phyloP scores from a whole-genome alignment of 2,888 invertebrate species.

The Sylvicola cinctus region DNA sequence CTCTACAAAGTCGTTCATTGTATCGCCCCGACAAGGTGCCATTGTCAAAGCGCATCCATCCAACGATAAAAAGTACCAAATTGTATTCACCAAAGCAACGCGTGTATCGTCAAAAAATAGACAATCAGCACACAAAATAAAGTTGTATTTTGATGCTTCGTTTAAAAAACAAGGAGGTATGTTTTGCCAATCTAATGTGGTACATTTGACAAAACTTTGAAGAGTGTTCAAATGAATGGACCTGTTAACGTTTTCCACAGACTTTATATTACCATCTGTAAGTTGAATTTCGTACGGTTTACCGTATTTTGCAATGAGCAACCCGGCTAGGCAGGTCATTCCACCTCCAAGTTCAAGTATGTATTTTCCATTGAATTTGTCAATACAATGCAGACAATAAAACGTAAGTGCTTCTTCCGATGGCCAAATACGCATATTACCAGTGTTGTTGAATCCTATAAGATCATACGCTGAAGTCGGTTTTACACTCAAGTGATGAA shows the following conservation, averaged over 20 bases:
- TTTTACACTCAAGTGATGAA: slow-evolving; percentile 44
- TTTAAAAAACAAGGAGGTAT: slow-evolving; percentile 13
- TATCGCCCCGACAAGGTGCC: slow-evolving; percentile 53
- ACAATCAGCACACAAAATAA: slow-evolving; percentile 59
- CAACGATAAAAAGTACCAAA: slow-evolving; percentile 37
- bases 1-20: slow-evolving; percentile 44
- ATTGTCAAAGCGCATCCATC: slow-evolving; percentile 48
- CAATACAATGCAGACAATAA: slow-evolving; percentile 39
- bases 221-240: slow-evolving; percentile 44
- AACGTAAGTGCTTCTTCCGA: slow-evolving; percentile 56
- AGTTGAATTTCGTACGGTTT: slow-evolving; percentile 40
- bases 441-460: slow-evolving; percentile 66
- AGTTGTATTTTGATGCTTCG: slow-evolving; percentile 36
- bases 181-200: slow-evolving; percentile 35
- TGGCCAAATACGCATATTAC: slow-evolving; percentile 62
- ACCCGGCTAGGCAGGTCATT: slow-evolving; percentile 63
- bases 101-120: slow-evolving; percentile 57
- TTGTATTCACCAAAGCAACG: slow-evolving; percentile 41
- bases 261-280: slow-evolving; percentile 59
- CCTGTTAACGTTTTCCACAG: slow-evolving; percentile 47
- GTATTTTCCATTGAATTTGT: slow-evolving; percentile 40
- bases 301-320: slow-evolving; percentile 47
- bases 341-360: slow-evolving; percentile 67
- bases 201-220: slow-evolving; percentile 29
- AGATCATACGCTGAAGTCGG: slow-evolving; percentile 48